A percentile compares a stretch with the other conserved stretches of the same genome.
Conservation (phyloP, 2,888 invertebrate genomes). For the Andrena marginata region DNA sequence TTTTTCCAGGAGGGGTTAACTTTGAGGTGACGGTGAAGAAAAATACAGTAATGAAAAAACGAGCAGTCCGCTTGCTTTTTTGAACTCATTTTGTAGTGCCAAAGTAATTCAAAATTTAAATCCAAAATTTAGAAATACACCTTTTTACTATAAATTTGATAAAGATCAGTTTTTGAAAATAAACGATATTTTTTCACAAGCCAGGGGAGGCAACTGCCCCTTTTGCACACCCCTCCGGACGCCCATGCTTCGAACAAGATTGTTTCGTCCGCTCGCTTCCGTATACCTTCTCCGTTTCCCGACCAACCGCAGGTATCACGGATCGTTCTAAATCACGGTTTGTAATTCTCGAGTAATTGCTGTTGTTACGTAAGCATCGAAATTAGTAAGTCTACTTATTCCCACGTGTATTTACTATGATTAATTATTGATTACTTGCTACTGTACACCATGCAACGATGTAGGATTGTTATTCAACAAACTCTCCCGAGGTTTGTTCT, state of each 20-base stretch:
- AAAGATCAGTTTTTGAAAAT: too few relatives aligned
- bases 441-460: slow-evolving; percentile 65
- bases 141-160: too few relatives aligned
- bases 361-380: slow-evolving; percentile 43
- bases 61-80: too few relatives aligned
- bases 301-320: neutral
- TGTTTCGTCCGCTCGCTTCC: neutral
- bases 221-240: too few relatives aligned
- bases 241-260: neutral
- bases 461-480: slow-evolving; percentile 57
- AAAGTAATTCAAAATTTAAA: too few relatives aligned
- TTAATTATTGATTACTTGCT: slow-evolving; percentile 67
- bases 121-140: too few relatives aligned
- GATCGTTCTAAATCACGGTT: slow-evolving; percentile 11
- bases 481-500: slow-evolving; percentile 31
- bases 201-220: too few relatives aligned
- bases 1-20: too few relatives aligned
- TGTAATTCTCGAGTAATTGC: slow-evolving; percentile 51
- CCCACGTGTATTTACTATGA: slow-evolving; percentile 43
- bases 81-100: too few relatives aligned
- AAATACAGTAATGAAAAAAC: too few relatives aligned
- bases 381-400: slow-evolving; percentile 60
- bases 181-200: too few relatives aligned
- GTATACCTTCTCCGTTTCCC: neutral
- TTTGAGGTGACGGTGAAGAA: too few relatives aligned